Conservation (phyloP, 2,888 invertebrate species). For the Protonemura montana region DNA sequence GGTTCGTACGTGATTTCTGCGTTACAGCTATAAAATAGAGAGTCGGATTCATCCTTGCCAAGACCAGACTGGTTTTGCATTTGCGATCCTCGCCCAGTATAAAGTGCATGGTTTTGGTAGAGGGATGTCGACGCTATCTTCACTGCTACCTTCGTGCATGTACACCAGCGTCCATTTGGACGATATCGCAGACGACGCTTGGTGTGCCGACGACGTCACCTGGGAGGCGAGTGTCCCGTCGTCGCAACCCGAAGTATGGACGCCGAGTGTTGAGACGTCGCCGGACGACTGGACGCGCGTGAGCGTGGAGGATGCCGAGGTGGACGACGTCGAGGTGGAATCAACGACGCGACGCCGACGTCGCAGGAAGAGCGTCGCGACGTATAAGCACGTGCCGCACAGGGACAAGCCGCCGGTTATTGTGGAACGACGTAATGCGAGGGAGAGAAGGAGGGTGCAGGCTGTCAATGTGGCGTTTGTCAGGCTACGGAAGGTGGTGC, state of each 20-base stretch:
- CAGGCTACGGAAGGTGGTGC: conserved; percentile 66
- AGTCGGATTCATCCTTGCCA: too few species aligned
- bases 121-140: neutral
- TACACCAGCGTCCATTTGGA: neutral
- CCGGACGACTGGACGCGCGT: neutral
- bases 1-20: too few species aligned
- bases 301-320: neutral
- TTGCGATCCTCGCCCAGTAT: neutral
- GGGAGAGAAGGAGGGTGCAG: conserved; percentile 69
- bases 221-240: conserved; percentile 18
- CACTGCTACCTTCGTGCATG: conserved; percentile 14
- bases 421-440: conserved; percentile 67
- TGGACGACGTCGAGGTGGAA: neutral
- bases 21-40: too few species aligned
- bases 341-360: neutral
- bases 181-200: neutral
- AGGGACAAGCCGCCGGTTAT: conserved; percentile 66
- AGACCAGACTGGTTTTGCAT: too few species aligned
- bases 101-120: neutral
- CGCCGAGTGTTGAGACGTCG: neutral
- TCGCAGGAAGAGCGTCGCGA: neutral
- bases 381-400: conserved; percentile 58
- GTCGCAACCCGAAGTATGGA: neutral
- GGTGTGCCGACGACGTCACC: neutral
- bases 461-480: conserved; percentile 71